Evolutionary conservation across 2,113 vertebrate genomes (phyloP).

Genomic region (Aphyosemion australe): DNA sequence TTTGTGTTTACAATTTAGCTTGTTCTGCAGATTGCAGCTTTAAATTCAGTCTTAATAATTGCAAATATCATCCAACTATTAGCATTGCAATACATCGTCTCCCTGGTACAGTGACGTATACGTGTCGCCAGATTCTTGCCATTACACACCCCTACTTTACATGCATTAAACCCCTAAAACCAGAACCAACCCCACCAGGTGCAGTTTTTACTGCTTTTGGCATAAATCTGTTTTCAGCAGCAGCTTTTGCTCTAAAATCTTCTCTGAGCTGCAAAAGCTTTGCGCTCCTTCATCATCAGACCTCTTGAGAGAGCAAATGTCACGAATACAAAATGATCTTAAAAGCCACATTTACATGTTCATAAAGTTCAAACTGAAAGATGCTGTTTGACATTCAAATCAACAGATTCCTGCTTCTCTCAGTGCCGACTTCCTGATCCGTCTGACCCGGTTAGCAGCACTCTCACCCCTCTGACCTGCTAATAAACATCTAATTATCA

Average conservation of each 20-base stretch:
- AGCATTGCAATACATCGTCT: no score
- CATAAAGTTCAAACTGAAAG: constrained; percentile 10
- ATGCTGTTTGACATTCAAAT: neutral
- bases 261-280: neutral
- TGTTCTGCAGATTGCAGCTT: no score
- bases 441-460: neutral
- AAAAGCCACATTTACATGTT: constrained; percentile 9
- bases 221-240: no score
- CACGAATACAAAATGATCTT: constrained; percentile 6
- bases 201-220: no score
- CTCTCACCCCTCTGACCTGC: constrained; percentile 10
- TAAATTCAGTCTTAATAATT: no score
- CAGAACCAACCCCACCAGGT: no score
- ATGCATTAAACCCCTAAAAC: no score
- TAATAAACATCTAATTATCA: constrained; percentile 11
- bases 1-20: no score
- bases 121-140: no score
- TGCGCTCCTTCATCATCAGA: constrained; percentile 11
- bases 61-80: no score
- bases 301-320: constrained; percentile 22
- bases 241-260: constrained; percentile 3
- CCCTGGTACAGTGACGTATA: no score
- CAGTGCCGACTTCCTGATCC: neutral
- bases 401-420: neutral
- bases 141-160: no score